Percentiles rank a stretch among this genome's conserved stretches.
These are phyloP conservation scores for Onthophagus sagittarius DNA, from an alignment of 2,888 invertebrate species.

Conservation along the genomic window DNA sequence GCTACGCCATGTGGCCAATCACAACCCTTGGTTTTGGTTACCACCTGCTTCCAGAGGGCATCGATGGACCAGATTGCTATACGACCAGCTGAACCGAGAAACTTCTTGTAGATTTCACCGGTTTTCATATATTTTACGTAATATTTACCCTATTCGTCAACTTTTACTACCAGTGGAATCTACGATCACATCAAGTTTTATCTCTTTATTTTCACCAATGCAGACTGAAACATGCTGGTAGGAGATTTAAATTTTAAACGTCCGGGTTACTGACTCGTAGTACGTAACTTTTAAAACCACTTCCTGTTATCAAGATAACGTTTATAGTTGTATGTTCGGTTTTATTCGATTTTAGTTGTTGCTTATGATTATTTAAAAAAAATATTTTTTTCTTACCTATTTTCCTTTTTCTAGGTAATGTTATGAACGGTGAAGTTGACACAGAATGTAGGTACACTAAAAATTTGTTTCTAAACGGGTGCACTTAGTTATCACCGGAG, in stretches of 20 bases:
- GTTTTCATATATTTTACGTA: background rate
- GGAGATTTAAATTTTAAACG: background rate
- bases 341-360: background rate
- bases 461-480: background rate
- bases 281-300: background rate
- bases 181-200: background rate
- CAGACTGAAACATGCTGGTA: background rate
- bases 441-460: no score
- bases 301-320: background rate
- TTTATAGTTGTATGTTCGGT: background rate
- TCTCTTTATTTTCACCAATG: background rate
- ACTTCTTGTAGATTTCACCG: background rate
- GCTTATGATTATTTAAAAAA: background rate
- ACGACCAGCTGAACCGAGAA: background rate
- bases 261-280: background rate
- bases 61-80: background rate
- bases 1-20: conserved; percentile 25
- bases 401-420: no score
- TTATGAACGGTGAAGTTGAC: no score
- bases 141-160: background rate
- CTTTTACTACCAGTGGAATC: background rate
- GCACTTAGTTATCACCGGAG: background rate
- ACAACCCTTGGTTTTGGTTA: conserved; percentile 13
- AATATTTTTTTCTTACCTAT: background rate
- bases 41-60: conserved; percentile 11